Percentiles rank a stretch among this genome's conserved stretches.
phyloP scores from a whole-genome alignment of 1,140 invertebrate genomes.

The Maconellicoccus hirsutus region DNA sequence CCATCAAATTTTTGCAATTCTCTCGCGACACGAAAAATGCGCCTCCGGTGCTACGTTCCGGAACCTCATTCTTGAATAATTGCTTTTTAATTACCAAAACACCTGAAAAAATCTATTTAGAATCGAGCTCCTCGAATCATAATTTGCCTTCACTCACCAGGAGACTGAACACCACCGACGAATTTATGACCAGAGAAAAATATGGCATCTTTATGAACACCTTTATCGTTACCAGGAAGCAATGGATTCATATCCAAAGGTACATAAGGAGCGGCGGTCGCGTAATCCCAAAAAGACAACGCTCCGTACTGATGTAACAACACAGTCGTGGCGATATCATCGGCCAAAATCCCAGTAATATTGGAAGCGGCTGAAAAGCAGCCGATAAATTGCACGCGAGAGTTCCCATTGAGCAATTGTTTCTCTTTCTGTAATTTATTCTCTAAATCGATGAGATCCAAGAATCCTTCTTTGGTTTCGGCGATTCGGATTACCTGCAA shows the following conservation, averaged over 20 bases:
- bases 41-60: constrained; percentile 46
- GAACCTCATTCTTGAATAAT: constrained; percentile 44
- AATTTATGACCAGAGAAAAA: constrained; percentile 88
- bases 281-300: constrained; percentile 82
- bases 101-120: constrained; percentile 35
- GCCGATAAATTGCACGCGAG: constrained; percentile 55
- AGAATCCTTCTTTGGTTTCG: constrained; percentile 62
- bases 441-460: constrained; percentile 67
- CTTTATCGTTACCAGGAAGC: constrained; percentile 47
- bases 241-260: constrained; percentile 78
- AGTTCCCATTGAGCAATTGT: constrained; percentile 31
- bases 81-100: constrained; percentile 54
- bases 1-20: no score
- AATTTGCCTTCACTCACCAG: constrained; percentile 43
- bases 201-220: constrained; percentile 75
- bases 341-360: constrained; percentile 74
- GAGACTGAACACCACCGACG: constrained; percentile 77
- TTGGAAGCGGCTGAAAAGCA: constrained; percentile 81
- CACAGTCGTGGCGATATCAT: constrained; percentile 69
- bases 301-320: constrained; percentile 72
- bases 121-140: not conserved
- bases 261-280: constrained; percentile 67
- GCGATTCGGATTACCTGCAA: constrained; percentile 59
- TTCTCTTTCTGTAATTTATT: constrained; percentile 51
- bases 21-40: no score